Evolutionary conservation across 2,888 invertebrate genomes (phyloP).

Genomic region (Volucella inanis): DNA sequence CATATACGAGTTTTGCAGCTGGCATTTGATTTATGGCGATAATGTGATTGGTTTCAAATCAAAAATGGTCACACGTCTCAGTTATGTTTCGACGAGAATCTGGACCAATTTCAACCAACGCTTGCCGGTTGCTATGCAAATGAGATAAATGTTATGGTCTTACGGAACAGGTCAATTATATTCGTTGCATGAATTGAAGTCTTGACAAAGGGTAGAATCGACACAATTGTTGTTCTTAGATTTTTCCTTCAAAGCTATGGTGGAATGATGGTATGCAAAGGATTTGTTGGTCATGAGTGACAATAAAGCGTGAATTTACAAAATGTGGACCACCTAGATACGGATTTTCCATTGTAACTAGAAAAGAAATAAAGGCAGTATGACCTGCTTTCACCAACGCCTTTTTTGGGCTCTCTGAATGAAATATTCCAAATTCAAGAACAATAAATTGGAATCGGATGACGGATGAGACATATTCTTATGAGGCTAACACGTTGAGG

Average conservation of each 20-base stretch:
- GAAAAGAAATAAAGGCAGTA: no score
- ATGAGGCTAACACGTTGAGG: no score
- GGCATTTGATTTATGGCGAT: conserved; percentile 70
- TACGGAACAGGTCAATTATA: conserved; percentile 55
- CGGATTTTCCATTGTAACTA: no score
- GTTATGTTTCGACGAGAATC: conserved; percentile 59
- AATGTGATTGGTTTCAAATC: conserved; percentile 66
- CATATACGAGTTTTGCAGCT: neutral
- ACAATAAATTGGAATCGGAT: no score
- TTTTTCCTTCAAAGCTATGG: neutral
- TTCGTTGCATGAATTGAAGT: neutral
- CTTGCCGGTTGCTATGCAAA: conserved; percentile 45
- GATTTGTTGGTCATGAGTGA: no score
- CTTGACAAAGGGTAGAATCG: conserved; percentile 2
- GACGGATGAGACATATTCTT: no score
- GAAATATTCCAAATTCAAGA: no score
- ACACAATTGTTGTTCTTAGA: neutral
- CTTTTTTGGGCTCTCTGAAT: no score
- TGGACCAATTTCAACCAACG: conserved; percentile 45
- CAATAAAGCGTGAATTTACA: no score
- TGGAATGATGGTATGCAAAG: neutral
- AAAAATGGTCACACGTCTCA: conserved; percentile 68
- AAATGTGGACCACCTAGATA: no score
- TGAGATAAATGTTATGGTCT: conserved; percentile 24
- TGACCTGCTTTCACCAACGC: no score